A percentile compares a stretch with the other conserved stretches of the same genome.
These are phyloP conservation scores for Drosophila nasuta DNA, from an alignment of 1,140 invertebrate genomes.

Conservation along the genomic window DNA sequence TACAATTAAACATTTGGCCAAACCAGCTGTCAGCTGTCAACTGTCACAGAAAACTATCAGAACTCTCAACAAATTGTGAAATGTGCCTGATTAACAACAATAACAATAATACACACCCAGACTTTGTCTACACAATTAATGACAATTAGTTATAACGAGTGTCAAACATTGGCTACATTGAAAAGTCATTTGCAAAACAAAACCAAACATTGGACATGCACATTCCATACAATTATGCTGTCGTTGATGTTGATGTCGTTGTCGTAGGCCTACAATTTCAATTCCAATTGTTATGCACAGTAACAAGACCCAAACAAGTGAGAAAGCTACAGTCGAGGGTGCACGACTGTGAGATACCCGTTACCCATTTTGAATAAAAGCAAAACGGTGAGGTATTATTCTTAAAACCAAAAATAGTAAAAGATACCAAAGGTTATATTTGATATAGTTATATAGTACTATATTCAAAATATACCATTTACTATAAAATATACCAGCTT, in stretches of 20 bases:
- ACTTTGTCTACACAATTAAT: slow-evolving; percentile 58
- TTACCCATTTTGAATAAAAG: too few species aligned
- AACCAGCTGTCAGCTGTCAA: slow-evolving; percentile 33
- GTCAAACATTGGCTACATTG: slow-evolving; percentile 61
- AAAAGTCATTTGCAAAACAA: slow-evolving; percentile 61
- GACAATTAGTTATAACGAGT: slow-evolving; percentile 64
- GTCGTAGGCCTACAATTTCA: slow-evolving; percentile 23
- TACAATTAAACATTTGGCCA: slow-evolving; percentile 64
- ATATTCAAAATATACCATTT: too few species aligned
- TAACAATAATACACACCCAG: not conserved
- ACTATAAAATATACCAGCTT: too few species aligned
- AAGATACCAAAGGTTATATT: too few species aligned
- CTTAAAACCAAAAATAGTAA: too few species aligned
- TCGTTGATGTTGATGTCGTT: slow-evolving; percentile 5
- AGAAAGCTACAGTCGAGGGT: too few species aligned
- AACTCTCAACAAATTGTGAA: slow-evolving; percentile 23
- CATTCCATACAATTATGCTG: slow-evolving; percentile 13
- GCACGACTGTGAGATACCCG: too few species aligned
- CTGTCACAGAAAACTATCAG: slow-evolving; percentile 36
- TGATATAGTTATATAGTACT: too few species aligned
- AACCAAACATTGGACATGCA: slow-evolving; percentile 27
- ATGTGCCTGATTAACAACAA: slow-evolving; percentile 63
- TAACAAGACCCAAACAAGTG: too few species aligned
- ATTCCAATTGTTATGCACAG: not conserved
- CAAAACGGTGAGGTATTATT: too few species aligned